Base-by-base conservation (phyloP, 2,888 invertebrate species). In the Oxytorus armatus region DNA sequence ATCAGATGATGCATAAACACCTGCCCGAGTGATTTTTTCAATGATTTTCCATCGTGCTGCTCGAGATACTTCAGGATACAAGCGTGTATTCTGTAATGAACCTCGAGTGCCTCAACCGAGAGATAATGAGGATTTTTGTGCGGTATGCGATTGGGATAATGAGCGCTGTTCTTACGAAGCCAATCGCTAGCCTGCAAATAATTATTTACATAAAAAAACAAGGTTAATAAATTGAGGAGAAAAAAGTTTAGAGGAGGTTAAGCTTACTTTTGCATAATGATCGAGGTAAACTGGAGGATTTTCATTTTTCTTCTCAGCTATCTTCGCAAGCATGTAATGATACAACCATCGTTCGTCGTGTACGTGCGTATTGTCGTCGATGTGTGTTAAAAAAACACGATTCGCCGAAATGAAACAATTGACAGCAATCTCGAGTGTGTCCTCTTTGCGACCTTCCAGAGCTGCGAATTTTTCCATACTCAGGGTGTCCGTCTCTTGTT, bases 311-410 rank as follows among this genome's bases (percentile, higher is more conserved):
- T 98, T 99, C 91, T 98, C 98, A 0, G 96, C 95, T 68, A 98
- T 96, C 94, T 99, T 99, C 0, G 98, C 98, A n/a, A 98, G 93
- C 96, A 98, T 98, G 89, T 98, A 98, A 91, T 97, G 97, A 88
- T 97, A 96, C 39, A 98, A 93, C 98, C 98, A 99, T 75, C 96
- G 94, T 89, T 98, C 98, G 89, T 98, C 98, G 82, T 95, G 95
- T 0, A 93, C 92, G 55, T 93, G 93, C 81, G 94, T 94, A n/a
- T 92, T 90, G 69, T 94, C 94, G 47, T 93, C 93, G 0, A 93
- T 91, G 82, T 93, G 94, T 55, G 92, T 92, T 77, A 94, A 93
- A 70, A 95, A 93, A 83, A 95, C 93, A 70, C 94, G 93, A 75
- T 95, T 93, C 0, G 96, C 95, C 33, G 94, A 94, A 33, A 93